Percentiles rank a stretch among this genome's conserved stretches.
These are phyloP conservation scores for Clarias magur DNA, from an alignment of 2,113 vertebrate species.

Conservation along the genomic window DNA sequence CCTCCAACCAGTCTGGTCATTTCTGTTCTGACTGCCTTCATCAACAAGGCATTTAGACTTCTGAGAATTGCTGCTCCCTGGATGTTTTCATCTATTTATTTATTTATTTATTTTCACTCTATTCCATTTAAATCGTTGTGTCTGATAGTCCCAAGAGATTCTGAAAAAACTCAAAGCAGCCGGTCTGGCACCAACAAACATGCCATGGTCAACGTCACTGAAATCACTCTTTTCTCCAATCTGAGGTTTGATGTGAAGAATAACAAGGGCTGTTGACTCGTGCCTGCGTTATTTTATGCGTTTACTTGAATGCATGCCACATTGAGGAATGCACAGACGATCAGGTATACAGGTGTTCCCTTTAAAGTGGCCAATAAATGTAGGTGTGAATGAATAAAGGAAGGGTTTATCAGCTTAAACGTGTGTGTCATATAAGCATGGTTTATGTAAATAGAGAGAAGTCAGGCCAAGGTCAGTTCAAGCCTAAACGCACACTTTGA, in stretches of 20 bases:
- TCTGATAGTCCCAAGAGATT: not conserved
- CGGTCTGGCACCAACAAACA: not conserved
- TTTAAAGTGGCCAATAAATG: not conserved
- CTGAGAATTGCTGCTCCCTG: not conserved
- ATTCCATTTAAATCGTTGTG: not conserved
- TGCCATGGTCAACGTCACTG: not conserved
- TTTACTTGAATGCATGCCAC: not conserved
- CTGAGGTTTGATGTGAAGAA: not conserved
- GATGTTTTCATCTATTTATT: not conserved
- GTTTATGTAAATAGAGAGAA: conserved; percentile 34
- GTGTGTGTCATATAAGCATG: not conserved
- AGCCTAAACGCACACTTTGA: not conserved
- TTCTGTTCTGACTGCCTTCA: not conserved
- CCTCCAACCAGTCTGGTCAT: not conserved
- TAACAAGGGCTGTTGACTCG: not conserved
- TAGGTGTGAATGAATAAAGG: conserved; percentile 12
- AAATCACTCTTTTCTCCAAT: not conserved
- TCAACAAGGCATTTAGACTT: not conserved
- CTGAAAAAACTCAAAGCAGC: not conserved
- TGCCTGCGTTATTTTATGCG: not conserved
- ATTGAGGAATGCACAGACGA: not conserved
- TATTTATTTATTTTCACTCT: too few species aligned
- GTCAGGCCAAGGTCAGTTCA: not conserved
- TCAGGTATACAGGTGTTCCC: not conserved
- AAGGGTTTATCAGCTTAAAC: not conserved